Evolutionary conservation across 2,888 invertebrate species (phyloP).

Genomic region (Macrosiphum euphorbiae): DNA sequence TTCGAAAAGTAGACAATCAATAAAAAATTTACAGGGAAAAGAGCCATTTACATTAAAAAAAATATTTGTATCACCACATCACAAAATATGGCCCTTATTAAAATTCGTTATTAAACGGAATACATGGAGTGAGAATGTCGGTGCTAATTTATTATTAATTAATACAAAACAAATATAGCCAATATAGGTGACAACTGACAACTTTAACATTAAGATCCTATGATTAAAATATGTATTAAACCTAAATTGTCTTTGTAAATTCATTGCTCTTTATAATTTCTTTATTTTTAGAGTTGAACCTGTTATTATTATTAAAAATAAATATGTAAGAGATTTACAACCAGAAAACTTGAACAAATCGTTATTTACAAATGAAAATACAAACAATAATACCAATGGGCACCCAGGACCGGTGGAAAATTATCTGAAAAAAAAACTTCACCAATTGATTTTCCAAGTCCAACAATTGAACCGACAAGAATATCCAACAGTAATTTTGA

Average conservation of each 20-base stretch:
- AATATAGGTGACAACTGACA: no score
- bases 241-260: background rate
- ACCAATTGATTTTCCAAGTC: conserved; percentile 43
- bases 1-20: no score
- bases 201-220: background rate
- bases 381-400: conserved; percentile 25
- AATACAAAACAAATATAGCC: no score
- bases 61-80: no score
- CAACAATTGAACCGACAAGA: conserved; percentile 41
- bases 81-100: no score
- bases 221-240: background rate
- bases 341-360: conserved; percentile 6
- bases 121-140: no score
- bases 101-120: no score
- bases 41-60: no score
- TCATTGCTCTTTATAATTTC: background rate
- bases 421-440: conserved; percentile 14
- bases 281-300: conserved; percentile 13
- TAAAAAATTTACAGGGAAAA: no score
- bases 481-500: conserved; percentile 34
- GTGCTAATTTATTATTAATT: no score
- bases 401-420: conserved; percentile 51
- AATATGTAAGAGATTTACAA: conserved; percentile 24
- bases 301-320: no score
- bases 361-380: conserved; percentile 17